Evolutionary conservation across 2,113 vertebrate genomes (phyloP), one percentile per base, ranked within the genome.

Genomic region (Irena cyanogastra): DNA sequence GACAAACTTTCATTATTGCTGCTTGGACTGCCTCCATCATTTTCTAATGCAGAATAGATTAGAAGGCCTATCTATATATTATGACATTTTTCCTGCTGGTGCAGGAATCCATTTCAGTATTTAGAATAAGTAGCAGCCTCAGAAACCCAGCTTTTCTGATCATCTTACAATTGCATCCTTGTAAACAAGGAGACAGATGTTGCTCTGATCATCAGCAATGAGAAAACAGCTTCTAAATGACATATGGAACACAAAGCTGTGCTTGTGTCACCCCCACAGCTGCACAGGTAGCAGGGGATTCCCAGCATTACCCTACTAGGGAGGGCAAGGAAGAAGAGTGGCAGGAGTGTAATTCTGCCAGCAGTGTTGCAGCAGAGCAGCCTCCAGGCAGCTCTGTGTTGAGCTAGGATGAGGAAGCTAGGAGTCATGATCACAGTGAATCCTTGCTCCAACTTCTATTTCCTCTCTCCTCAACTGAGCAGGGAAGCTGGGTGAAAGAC

Each of bases 161-260:
- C 83, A 74, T 71, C 42, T 77, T 79, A 77, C 79, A 94, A 77
- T 61, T 49, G 56, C 44, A 70, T 78, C 65, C 79, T 90, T 87
- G 65, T 69, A 87, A 95, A 96, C 68, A 91, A 90, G 57, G 37
- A 84, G 49, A 71, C 76, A 83, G 85, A 90, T 93, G 90, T 75
- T 88, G 72, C 72, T 92, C 53, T 90, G 76, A 93, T 95, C 64
- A 81, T 45, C 70, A 72, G 68, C 64, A 94, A 47, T 17, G 20
- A 53, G 65, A 81, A 92, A 95, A 90, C 60, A 83, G 80, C 53
- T 90, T 79, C 71, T 77, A 90, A 95, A 88, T 71, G 21, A 59
- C 68, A 79, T 2, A 9, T 30, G 6, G 23, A 91, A 63, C 84
- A 94, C 84, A 94, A 80, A 85, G 71, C 84, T 87, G 54, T 59